Base-by-base conservation (phyloP, 2,797 vertebrate species). In the Bucorvus abyssinicus region DNA sequence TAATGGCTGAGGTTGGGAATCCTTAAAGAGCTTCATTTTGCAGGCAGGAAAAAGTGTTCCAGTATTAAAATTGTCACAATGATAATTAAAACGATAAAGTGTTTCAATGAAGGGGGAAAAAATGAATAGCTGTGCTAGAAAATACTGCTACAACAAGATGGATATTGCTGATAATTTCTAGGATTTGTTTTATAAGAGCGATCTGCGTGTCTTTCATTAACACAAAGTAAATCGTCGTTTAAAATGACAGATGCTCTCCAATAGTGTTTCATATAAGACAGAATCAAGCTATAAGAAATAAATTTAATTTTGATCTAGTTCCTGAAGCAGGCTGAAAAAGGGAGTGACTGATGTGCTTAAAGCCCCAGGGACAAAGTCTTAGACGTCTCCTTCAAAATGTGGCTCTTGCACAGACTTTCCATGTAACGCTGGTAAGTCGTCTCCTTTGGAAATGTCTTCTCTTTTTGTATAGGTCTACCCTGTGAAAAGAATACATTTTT, bases 41-140 rank as follows among this genome's bases (percentile, higher is more conserved):
- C 24, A 78, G 71, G 6, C 73, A 80, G 36, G 24, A 67, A 87
- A 93, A 77, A 53, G 14, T 12, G 2, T 83, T 79, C 64, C 79
- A 40, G 75, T 47, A 78, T 71, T 81, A 83, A 73, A 40, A 55
- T 56, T 79, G 52, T 95, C 69, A 71, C n/a, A 91, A 44, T 56
- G 69, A 84, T 77, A 84, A 94, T 90, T 70, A 95, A 77, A 20
- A 81, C 21, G 79, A 94, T 50, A 75, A 87, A 95, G 84, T 65
- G 4, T 64, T 77, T 90, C 92, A 89, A 85, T 82, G 80, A 93
- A 82, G 30, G 12, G 12, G 21, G 3, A 29, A 16, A 16, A 59
- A 69, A 81, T 14, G 0, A 69, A 76, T 67, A 44, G 14, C 22
- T 50, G 22, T 53, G 40, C 32, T 87, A 82, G 32, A 83, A 92